Percentiles rank a stretch among this genome's conserved stretches.
These are phyloP conservation scores for Zhengitettix transpicula DNA, from an alignment of 2,888 invertebrate genomes.

Conservation along the genomic window DNA sequence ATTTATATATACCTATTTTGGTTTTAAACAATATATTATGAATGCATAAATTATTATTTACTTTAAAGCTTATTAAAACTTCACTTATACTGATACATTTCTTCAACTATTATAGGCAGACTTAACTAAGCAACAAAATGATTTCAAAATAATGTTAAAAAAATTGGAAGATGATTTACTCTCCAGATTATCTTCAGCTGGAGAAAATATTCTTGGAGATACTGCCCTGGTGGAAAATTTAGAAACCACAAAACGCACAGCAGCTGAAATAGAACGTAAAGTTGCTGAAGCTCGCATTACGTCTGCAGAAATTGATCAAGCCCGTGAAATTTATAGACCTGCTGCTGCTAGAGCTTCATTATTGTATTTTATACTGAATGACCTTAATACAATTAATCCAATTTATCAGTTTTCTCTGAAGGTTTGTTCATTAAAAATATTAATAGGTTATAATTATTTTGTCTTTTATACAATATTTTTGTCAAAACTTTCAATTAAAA, in stretches of 20 bases:
- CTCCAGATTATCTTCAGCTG: constrained; percentile 55
- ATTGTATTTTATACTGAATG: constrained; percentile 88
- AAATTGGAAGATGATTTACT: constrained; percentile 83
- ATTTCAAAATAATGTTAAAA: constrained; percentile 90
- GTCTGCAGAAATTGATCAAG: constrained; percentile 80
- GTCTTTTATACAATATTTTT: too few relatives aligned
- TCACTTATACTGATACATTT: too few relatives aligned
- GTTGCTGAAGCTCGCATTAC: constrained; percentile 86
- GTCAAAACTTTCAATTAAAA: too few relatives aligned
- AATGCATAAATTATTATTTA: too few relatives aligned
- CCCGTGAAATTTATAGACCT: constrained; percentile 73
- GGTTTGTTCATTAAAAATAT: constrained; percentile 28
- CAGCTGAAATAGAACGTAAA: constrained; percentile 87
- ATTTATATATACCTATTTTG: too few relatives aligned
- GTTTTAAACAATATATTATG: too few relatives aligned
- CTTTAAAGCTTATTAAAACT: too few relatives aligned
- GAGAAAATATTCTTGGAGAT: constrained; percentile 84
- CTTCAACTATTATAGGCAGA: constrained; percentile 41
- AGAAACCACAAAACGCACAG: constrained; percentile 89
- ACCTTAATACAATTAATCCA: constrained; percentile 87
- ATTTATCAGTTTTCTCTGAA: constrained; percentile 95
- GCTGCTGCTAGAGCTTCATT: constrained; percentile 87
- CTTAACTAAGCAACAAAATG: constrained; percentile 88
- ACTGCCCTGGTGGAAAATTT: constrained; percentile 90
- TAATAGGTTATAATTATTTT: too few relatives aligned